Percentiles rank a stretch among this genome's conserved stretches.
Evolutionary conservation across 2,888 invertebrate species (phyloP).

Genomic region (Agrilus cyanescens): DNA sequence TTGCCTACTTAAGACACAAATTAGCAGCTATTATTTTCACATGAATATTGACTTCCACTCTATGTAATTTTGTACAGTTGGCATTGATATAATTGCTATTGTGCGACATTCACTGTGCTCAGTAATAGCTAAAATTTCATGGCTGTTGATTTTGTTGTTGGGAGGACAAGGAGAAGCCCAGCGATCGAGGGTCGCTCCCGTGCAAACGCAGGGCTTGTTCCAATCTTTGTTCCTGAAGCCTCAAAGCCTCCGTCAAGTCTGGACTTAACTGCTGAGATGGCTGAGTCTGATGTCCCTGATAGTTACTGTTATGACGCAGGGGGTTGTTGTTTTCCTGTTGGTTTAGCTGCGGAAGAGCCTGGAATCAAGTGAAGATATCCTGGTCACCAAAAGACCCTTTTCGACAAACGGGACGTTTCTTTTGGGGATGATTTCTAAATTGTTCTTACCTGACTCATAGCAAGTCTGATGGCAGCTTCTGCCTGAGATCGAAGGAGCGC

Average conservation of each 20-base stretch:
- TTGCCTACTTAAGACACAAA: too few species aligned
- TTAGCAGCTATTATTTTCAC: too few species aligned
- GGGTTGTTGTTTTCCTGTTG: constrained; percentile 35
- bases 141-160: constrained; percentile 45
- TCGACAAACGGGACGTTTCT: background rate
- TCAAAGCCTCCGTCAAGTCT: constrained; percentile 58
- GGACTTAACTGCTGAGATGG: constrained; percentile 48
- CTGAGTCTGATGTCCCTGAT: constrained; percentile 31
- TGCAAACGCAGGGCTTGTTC: constrained; percentile 75
- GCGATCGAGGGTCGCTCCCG: constrained; percentile 61
- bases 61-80: too few species aligned
- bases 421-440: background rate
- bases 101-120: constrained; percentile 34
- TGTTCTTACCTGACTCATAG: constrained; percentile 52
- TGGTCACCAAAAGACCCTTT: background rate
- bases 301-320: constrained; percentile 34
- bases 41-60: too few species aligned
- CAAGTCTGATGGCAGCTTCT: constrained; percentile 70
- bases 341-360: constrained; percentile 35
- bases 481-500: constrained; percentile 74
- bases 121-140: constrained; percentile 76
- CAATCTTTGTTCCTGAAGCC: constrained; percentile 61
- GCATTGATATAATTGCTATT: too few species aligned
- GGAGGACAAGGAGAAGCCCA: constrained; percentile 57
- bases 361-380: background rate